Evolutionary conservation across 2,888 invertebrate genomes (phyloP).

Genomic region (Drosophila parthenogenetica): DNA sequence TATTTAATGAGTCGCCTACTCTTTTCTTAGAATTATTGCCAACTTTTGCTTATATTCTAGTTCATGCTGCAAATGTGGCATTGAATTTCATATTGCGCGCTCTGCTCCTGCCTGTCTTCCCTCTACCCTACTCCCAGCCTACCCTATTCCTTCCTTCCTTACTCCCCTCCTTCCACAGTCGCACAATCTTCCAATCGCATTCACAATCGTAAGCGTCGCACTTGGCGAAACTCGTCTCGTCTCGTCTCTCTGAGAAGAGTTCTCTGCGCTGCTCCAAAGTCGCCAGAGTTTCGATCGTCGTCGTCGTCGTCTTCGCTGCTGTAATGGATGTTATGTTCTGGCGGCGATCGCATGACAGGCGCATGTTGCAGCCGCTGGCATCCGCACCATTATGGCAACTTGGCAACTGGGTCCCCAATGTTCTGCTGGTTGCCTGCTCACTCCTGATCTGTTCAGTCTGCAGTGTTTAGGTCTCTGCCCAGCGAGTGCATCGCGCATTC

Average conservation of each 20-base stretch:
- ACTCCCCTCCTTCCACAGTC: background rate
- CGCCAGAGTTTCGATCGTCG: slow-evolving; percentile 21
- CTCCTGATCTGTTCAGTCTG: background rate
- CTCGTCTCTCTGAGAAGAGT: background rate
- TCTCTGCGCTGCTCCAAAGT: background rate
- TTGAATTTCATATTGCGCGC: slow-evolving; percentile 81
- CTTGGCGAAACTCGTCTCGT: slow-evolving; percentile 47
- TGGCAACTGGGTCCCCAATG: slow-evolving; percentile 31
- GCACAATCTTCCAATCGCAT: slow-evolving; percentile 48
- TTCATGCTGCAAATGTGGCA: slow-evolving; percentile 81
- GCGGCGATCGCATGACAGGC: slow-evolving; percentile 82
- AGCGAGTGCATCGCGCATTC: slow-evolving; percentile 76
- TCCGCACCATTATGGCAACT: slow-evolving; percentile 81
- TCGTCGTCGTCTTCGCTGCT: slow-evolving; percentile 52
- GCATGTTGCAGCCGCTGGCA: slow-evolving; percentile 82
- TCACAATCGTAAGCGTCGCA: slow-evolving; percentile 64
- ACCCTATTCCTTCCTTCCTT: background rate
- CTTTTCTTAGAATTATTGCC: background rate
- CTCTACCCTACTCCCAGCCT: background rate
- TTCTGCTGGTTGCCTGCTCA: background rate
- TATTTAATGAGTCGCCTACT: slow-evolving; percentile 8
- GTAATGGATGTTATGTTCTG: slow-evolving; percentile 82
- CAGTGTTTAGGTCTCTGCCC: slow-evolving; percentile 34
- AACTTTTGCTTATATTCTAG: slow-evolving; percentile 63
- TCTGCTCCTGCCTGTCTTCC: background rate